A percentile compares a stretch with the other conserved stretches of the same genome.
Conservation (phyloP, 2,797 vertebrate genomes). For the Aldrovandia affinis region DNA sequence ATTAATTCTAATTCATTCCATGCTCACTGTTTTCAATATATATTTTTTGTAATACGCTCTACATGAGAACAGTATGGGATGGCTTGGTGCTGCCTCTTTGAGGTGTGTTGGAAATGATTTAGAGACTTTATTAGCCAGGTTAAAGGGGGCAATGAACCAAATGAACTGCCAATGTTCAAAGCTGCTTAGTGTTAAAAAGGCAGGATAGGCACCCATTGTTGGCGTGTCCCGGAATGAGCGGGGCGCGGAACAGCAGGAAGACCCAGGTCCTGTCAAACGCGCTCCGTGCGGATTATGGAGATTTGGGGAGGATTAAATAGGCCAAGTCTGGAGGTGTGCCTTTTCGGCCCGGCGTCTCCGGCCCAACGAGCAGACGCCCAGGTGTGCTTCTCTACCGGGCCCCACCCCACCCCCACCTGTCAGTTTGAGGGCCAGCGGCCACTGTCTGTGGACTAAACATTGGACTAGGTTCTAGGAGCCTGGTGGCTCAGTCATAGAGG, state of each 20-base stretch:
- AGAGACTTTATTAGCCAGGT: slow-evolving; percentile 36
- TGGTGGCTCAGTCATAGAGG: not conserved
- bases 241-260: slow-evolving; percentile 61
- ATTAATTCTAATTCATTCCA: slow-evolving; percentile 2
- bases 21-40: not conserved
- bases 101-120: not conserved
- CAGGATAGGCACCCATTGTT: slow-evolving; percentile 52
- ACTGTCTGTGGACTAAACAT: not conserved
- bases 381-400: slow-evolving; percentile 58
- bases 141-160: slow-evolving; percentile 40
- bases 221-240: slow-evolving; percentile 43
- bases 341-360: slow-evolving; percentile 67
- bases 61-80: not conserved
- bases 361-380: slow-evolving; percentile 72
- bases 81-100: slow-evolving; percentile 2
- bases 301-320: slow-evolving; percentile 78
- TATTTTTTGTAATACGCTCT: not conserved
- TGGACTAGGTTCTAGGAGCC: slow-evolving; percentile 29
- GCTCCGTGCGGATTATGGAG: slow-evolving; percentile 69
- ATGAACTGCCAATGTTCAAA: slow-evolving; percentile 43
- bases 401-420: not conserved
- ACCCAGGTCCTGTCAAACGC: slow-evolving; percentile 70
- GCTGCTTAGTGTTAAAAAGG: slow-evolving; percentile 32
- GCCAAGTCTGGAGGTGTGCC: slow-evolving; percentile 72
- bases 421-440: not conserved